Percentiles rank a stretch among this genome's conserved stretches.
Evolutionary conservation across 2,113 vertebrate species (phyloP).

Genomic region (Coreoperca whiteheadi): DNA sequence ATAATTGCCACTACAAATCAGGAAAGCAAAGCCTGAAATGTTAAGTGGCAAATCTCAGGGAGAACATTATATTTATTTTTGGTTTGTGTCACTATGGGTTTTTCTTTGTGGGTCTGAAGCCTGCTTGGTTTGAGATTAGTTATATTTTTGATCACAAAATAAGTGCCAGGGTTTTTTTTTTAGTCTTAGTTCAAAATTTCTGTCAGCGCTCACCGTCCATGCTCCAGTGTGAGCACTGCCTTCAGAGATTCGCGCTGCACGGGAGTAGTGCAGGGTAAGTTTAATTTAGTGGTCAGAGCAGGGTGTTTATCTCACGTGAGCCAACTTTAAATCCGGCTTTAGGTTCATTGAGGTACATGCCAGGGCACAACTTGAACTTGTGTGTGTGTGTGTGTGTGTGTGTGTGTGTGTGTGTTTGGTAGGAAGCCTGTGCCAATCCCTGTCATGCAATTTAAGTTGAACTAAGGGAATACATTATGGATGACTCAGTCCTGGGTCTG

Average conservation of each 20-base stretch:
- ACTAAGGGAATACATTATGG: constrained; percentile 42
- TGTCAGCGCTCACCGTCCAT: neutral
- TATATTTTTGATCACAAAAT: constrained; percentile 24
- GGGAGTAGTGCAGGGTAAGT: neutral
- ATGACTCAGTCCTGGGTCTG: constrained; percentile 38
- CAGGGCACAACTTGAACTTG: constrained; percentile 35
- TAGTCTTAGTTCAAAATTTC: neutral
- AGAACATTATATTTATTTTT: constrained; percentile 16
- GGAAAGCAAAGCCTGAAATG: constrained; percentile 5
- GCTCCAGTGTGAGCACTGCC: neutral
- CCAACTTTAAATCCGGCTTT: constrained; percentile 68
- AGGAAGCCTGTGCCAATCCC: constrained; percentile 4
- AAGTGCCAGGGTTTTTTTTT: constrained; percentile 38
- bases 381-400: constrained; percentile 4
- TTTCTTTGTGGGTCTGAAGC: constrained; percentile 2
- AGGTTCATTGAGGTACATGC: constrained; percentile 48
- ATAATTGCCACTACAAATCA: constrained; percentile 36
- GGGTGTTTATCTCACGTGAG: constrained; percentile 63
- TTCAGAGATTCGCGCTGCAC: constrained; percentile 20
- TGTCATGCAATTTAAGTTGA: constrained; percentile 48
- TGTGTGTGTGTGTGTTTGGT: constrained; percentile 1
- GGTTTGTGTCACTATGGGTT: neutral
- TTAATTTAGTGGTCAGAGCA: constrained; percentile 50
- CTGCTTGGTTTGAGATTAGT: constrained; percentile 35
- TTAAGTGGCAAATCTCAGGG: neutral